Base-by-base conservation (phyloP, 1,140 invertebrate species). In the Leucophenga varia region DNA sequence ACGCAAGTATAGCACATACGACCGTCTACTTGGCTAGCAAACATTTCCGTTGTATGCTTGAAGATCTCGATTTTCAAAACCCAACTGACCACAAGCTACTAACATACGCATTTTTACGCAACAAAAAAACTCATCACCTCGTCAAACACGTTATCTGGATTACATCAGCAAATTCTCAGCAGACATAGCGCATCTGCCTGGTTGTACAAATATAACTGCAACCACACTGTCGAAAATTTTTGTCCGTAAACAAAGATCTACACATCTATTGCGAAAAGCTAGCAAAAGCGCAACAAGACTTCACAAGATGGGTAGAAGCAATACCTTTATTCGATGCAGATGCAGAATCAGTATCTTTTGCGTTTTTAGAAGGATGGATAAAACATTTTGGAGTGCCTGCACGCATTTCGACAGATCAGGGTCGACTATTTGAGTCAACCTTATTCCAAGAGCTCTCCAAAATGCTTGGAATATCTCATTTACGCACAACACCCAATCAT, bases 91-190 rank as follows among this genome's bases (percentile, higher is more conserved):
- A 39, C 17, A 72, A 47, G 74, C 79, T 52, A 72, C 73, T 5
- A 42, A 38, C 0, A 43, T 57, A 5, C 51, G 79, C 10, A 60
- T 79, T 17, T 81, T 78, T 55, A 52, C 78, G 4, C 79, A 82
- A 57, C 80, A 76, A 46, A 36, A 21, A 32, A 39, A 6, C 9
- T 18, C 13, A 10, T 9, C n/a, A n/a, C n/a, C n/a, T n/a, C n/a
- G n/a, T n/a, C n/a, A n/a, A n/a, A n/a, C n/a, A n/a, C n/a, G n/a
- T n/a, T n/a, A n/a, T n/a, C n/a, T n/a, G n/a, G n/a, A n/a, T n/a
- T n/a, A n/a, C n/a, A n/a, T n/a, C n/a, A n/a, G n/a, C n/a, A n/a
- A n/a, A n/a, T n/a, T n/a, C n/a, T n/a, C n/a, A n/a, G n/a, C n/a
- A n/a, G n/a, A 43, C 18, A 50, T 81, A 4, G 13, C 7, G 3